Conservation (phyloP, 2,888 invertebrate species). For the Pyralis farinalis region DNA sequence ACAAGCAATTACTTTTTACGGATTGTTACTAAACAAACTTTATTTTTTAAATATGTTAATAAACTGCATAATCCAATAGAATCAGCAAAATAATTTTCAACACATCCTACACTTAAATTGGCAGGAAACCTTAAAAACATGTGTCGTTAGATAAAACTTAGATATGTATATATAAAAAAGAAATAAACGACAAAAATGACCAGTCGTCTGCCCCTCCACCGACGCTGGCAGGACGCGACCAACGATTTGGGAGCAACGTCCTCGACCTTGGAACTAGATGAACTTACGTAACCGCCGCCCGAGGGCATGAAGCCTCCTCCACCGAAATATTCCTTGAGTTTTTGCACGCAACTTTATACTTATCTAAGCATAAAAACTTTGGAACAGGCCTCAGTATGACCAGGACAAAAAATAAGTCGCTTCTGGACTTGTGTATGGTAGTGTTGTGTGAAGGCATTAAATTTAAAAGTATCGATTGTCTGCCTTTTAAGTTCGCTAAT, state of each 20-base stretch:
- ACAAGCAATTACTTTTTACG: too few species aligned
- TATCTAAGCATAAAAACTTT: constrained; percentile 30
- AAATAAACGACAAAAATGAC: constrained; percentile 65
- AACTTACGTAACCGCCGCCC: constrained; percentile 75
- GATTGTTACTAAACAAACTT: too few species aligned
- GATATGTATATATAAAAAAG: constrained; percentile 47
- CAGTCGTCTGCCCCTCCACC: constrained; percentile 51
- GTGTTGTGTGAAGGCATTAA: too few species aligned
- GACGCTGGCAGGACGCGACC: constrained; percentile 61
- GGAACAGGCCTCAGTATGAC: constrained; percentile 12
- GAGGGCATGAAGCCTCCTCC: constrained; percentile 65
- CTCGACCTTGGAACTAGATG: constrained; percentile 79
- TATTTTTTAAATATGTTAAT: too few species aligned
- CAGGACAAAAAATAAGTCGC: constrained; percentile 15
- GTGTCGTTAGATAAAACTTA: neutral
- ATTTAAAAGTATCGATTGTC: constrained; percentile 10
- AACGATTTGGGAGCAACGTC: constrained; percentile 79
- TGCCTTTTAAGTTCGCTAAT: too few species aligned
- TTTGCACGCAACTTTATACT: constrained; percentile 60
- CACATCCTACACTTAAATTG: neutral
- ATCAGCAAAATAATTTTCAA: neutral
- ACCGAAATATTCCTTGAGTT: constrained; percentile 69
- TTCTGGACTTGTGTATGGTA: constrained; percentile 13
- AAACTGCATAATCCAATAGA: too few species aligned
- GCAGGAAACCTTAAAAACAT: neutral